Conservation (phyloP, 2,888 invertebrate species). For the Hirtodrosophila cameraria region DNA sequence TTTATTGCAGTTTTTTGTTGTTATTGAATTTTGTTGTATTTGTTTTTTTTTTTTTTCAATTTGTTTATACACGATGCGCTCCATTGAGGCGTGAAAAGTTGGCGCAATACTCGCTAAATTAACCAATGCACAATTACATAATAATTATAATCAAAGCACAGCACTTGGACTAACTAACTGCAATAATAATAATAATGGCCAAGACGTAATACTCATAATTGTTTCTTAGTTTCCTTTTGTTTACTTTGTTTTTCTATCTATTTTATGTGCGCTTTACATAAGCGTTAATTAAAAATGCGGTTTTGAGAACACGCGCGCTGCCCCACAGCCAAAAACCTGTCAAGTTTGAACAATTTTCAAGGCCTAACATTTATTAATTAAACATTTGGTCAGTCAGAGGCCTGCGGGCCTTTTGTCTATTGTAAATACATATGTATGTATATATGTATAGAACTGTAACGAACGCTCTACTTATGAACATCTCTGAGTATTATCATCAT, state of each 20-base stretch:
- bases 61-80: slow-evolving; percentile 61
- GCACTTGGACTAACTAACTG: slow-evolving; percentile 6
- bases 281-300: slow-evolving; percentile 61
- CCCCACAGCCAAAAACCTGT: slow-evolving; percentile 8
- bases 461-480: slow-evolving; percentile 12
- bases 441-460: slow-evolving; percentile 1
- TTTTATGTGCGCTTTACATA: slow-evolving; percentile 29
- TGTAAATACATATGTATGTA: too few species aligned
- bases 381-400: slow-evolving; percentile 19
- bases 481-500: slow-evolving; percentile 20
- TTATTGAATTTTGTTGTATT: slow-evolving; percentile 16
- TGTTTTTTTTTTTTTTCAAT: slow-evolving; percentile 11
- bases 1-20: slow-evolving; percentile 13
- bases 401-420: slow-evolving; percentile 35
- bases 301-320: slow-evolving; percentile 7
- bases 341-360: slow-evolving; percentile 53
- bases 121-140: slow-evolving; percentile 53
- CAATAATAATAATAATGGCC: not conserved
- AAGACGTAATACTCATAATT: slow-evolving; percentile 21
- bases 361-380: slow-evolving; percentile 61
- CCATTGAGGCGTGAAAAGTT: slow-evolving; percentile 71
- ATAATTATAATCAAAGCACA: slow-evolving; percentile 42
- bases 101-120: slow-evolving; percentile 50
- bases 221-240: slow-evolving; percentile 19
- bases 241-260: slow-evolving; percentile 1